Conservation (phyloP, 35 echinoderm and acorn worm genomes). For the Eucidaris tribuloides region DNA sequence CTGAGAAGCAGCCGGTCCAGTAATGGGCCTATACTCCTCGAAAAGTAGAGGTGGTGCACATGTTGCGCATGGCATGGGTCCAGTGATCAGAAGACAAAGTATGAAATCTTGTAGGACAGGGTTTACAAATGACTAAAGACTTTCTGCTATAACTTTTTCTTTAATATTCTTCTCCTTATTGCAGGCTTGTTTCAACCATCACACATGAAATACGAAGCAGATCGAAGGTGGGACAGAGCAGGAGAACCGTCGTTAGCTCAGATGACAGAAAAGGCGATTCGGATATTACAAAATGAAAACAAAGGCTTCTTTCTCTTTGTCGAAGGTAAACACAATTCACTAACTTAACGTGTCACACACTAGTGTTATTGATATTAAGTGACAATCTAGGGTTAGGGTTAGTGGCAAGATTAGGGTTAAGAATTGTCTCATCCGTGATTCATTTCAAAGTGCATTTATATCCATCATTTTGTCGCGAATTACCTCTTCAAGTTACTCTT, state of each 20-base stretch:
- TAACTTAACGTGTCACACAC: too few species aligned
- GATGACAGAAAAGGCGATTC: conserved; percentile 74
- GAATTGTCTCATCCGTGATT: background rate
- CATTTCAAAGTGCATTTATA: background rate
- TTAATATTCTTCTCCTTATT: too few species aligned
- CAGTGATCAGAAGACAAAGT: background rate
- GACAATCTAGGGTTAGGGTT: background rate
- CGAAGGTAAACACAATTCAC: conserved; percentile 43
- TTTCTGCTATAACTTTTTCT: background rate
- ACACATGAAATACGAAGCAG: conserved; percentile 54
- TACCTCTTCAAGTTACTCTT: background rate
- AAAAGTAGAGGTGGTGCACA: background rate
- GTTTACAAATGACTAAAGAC: background rate
- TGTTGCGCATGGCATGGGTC: background rate
- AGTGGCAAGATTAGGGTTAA: background rate
- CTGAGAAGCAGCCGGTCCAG: background rate
- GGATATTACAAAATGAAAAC: conserved; percentile 10
- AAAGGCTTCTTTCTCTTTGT: conserved; percentile 61
- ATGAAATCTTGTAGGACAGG: background rate
- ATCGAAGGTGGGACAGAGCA: conserved; percentile 12
- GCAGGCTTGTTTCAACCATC: conserved; percentile 43
- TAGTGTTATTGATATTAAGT: background rate
- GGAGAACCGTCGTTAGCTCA: conserved; percentile 55
- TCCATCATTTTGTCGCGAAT: background rate
- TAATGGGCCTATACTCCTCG: background rate